Conservation (phyloP, 2,888 invertebrate species). For the Metallyticus violacea region DNA sequence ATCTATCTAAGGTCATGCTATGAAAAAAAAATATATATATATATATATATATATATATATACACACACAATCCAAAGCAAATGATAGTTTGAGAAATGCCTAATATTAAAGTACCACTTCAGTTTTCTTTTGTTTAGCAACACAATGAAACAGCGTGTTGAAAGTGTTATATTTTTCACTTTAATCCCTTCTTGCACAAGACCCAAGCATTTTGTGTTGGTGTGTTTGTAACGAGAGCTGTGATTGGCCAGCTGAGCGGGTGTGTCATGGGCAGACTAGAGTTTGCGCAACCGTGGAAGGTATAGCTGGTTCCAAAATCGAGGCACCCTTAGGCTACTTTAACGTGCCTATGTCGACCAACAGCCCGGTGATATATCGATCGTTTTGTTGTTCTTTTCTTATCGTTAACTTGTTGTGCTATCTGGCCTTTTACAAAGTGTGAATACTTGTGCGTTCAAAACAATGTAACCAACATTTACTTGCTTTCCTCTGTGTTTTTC, state of each 20-base stretch:
- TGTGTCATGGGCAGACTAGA: background rate
- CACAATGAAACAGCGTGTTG: no score
- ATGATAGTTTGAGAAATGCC: no score
- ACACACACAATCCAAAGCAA: no score
- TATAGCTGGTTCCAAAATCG: background rate
- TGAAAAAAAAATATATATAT: no score
- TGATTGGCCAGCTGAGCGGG: background rate
- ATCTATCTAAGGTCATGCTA: no score
- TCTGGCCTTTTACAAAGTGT: background rate
- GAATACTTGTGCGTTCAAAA: no score
- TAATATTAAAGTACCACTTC: no score
- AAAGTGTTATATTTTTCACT: no score
- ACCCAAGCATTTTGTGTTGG: background rate
- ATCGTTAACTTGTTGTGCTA: background rate
- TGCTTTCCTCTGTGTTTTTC: no score
- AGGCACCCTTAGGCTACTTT: background rate
- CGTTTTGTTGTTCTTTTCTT: background rate
- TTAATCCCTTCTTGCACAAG: background rate
- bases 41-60: no score
- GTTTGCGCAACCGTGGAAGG: background rate
- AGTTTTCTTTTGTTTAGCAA: no score
- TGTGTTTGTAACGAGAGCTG: background rate
- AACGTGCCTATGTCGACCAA: background rate
- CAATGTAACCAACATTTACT: no score
- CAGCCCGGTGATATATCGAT: background rate